Conservation (phyloP, 1,140 invertebrate genomes). For the Lepidurus packardi region DNA sequence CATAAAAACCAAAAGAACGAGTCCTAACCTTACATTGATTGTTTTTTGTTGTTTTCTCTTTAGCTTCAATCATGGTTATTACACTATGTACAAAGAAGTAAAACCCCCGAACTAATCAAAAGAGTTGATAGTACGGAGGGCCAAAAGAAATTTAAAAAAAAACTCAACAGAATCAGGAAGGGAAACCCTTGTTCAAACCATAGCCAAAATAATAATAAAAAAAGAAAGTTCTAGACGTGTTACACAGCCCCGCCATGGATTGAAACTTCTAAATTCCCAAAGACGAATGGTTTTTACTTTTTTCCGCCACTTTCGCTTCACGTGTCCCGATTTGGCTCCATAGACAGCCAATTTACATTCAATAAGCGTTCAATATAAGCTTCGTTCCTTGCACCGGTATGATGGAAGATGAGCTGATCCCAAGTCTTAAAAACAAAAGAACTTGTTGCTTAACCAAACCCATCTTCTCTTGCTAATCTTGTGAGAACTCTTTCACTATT, state of each 20-base stretch:
- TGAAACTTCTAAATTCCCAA: too few relatives aligned
- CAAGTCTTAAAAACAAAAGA: not conserved
- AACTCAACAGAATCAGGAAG: not conserved
- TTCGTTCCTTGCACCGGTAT: conserved; percentile 10
- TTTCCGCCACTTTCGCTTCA: too few relatives aligned
- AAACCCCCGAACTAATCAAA: not conserved
- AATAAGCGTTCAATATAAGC: not conserved
- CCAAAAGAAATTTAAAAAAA: too few relatives aligned
- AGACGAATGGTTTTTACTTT: too few relatives aligned
- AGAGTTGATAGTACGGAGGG: not conserved
- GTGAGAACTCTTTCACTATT: too few relatives aligned
- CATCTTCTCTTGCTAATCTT: not conserved
- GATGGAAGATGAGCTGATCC: not conserved
- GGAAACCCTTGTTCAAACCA: not conserved
- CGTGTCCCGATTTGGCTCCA: too few relatives aligned
- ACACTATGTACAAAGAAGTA: not conserved
- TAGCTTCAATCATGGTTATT: conserved; percentile 18
- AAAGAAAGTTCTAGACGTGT: too few relatives aligned
- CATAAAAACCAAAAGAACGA: not conserved
- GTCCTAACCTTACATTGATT: not conserved
- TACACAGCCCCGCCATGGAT: too few relatives aligned
- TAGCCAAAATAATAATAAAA: not conserved
- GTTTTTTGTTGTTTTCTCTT: not conserved
- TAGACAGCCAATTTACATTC: too few relatives aligned
- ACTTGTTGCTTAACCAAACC: not conserved